Percentiles rank a stretch among this genome's conserved stretches.
Evolutionary conservation across 2,888 invertebrate species (phyloP).

Genomic region (Campoletis raptor): DNA sequence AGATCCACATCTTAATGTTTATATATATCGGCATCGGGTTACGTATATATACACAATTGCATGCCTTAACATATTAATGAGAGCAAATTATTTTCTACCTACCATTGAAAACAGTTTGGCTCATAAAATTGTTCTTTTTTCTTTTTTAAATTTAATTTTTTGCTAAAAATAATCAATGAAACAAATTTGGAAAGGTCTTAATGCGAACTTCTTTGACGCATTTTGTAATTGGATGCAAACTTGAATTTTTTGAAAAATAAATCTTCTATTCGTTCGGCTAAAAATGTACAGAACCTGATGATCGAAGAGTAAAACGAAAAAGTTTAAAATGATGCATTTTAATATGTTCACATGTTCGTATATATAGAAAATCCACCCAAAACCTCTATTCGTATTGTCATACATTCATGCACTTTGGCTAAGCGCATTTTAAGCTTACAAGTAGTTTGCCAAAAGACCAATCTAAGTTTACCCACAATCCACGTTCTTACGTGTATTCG

Average conservation of each 20-base stretch:
- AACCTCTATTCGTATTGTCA: constrained; percentile 82
- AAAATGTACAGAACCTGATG: background rate
- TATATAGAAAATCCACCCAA: constrained; percentile 73
- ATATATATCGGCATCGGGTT: constrained; percentile 65
- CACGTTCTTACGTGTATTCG: constrained; percentile 41
- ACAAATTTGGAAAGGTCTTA: background rate
- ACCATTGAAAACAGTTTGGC: no score
- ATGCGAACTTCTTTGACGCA: background rate
- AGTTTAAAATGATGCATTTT: constrained; percentile 64
- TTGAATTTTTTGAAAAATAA: background rate
- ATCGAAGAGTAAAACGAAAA: constrained; percentile 3
- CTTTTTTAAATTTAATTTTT: background rate
- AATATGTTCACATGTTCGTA: constrained; percentile 70
- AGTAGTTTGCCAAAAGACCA: constrained; percentile 69
- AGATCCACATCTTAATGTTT: constrained; percentile 43
- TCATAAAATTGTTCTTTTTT: background rate
- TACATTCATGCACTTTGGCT: constrained; percentile 80
- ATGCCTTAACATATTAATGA: constrained; percentile 31
- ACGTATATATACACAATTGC: constrained; percentile 64
- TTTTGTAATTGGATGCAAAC: background rate
- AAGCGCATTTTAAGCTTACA: constrained; percentile 79
- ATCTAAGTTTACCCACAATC: constrained; percentile 66
- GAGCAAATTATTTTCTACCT: background rate
- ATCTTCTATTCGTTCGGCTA: background rate
- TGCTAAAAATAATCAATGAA: background rate